Evolutionary conservation across 2,113 vertebrate genomes (phyloP).

Genomic region (Lamprologus lemairii): DNA sequence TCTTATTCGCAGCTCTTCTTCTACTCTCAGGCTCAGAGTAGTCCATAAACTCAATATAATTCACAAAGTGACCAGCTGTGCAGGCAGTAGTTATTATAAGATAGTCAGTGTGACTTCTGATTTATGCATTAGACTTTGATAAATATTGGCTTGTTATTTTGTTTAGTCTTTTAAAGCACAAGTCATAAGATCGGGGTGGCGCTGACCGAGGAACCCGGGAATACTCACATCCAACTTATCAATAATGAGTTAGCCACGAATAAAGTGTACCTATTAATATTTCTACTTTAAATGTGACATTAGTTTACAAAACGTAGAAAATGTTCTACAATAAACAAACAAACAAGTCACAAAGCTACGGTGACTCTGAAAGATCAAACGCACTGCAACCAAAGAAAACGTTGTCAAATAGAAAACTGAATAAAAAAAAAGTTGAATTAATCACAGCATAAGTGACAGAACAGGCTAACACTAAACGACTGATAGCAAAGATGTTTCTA

Average conservation of each 20-base stretch:
- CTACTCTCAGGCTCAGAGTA: neutral
- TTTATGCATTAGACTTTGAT: neutral
- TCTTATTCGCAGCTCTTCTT: neutral
- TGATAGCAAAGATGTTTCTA: neutral
- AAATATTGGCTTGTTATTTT: neutral
- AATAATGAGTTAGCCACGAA: neutral
- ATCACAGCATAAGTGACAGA: neutral
- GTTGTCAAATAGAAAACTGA: neutral
- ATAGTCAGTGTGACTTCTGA: neutral
- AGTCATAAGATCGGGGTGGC: neutral
- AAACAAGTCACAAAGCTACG: too few relatives aligned
- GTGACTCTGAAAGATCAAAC: neutral
- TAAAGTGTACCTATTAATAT: neutral
- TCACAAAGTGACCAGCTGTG: neutral
- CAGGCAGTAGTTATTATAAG: neutral
- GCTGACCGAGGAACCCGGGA: neutral
- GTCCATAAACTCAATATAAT: neutral
- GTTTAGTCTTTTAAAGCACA: neutral
- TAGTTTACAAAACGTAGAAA: neutral
- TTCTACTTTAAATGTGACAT: neutral
- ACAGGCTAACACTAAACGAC: neutral
- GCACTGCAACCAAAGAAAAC: neutral
- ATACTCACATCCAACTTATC: neutral
- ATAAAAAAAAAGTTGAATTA: neutral
- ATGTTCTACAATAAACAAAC: neutral